Conservation (phyloP, 2,888 invertebrate genomes). For the Agrochola macilenta region DNA sequence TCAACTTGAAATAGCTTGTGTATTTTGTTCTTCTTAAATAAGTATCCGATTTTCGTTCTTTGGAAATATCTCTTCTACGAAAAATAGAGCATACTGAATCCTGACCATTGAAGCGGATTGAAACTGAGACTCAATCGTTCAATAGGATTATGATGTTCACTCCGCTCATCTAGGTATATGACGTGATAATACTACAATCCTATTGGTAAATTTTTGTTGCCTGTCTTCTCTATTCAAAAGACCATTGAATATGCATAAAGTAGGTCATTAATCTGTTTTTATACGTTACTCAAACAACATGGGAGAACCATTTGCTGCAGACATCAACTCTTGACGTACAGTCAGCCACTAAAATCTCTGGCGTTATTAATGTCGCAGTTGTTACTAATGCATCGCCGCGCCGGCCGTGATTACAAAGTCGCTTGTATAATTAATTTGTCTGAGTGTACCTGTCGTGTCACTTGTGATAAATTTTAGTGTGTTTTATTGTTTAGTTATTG, state of each 20-base stretch:
- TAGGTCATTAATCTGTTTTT: conserved; percentile 25
- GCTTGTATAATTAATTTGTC: conserved; percentile 73
- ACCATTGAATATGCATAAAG: neutral
- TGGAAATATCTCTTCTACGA: neutral
- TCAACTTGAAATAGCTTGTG: neutral
- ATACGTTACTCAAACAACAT: conserved; percentile 16
- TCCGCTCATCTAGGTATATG: neutral
- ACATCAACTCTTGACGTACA: conserved; percentile 39
- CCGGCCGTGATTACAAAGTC: conserved; percentile 73
- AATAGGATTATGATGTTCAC: conserved; percentile 21
- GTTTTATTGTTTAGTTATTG: conserved; percentile 47
- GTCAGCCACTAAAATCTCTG: conserved; percentile 53
- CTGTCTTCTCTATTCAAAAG: neutral
- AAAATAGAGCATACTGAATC: neutral
- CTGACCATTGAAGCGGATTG: neutral
- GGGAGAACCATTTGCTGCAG: conserved; percentile 42
- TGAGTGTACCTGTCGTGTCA: conserved; percentile 60
- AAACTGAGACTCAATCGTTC: conserved; percentile 26
- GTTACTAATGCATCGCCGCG: conserved; percentile 71
- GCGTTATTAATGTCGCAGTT: conserved; percentile 68
- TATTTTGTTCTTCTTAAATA: neutral
- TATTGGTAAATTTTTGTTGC: neutral
- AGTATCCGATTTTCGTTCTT: neutral
- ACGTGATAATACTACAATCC: conserved; percentile 9
- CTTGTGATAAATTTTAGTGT: conserved; percentile 60